Conservation (phyloP, 2,888 invertebrate species). For the Omphaloscelis lunosa region DNA sequence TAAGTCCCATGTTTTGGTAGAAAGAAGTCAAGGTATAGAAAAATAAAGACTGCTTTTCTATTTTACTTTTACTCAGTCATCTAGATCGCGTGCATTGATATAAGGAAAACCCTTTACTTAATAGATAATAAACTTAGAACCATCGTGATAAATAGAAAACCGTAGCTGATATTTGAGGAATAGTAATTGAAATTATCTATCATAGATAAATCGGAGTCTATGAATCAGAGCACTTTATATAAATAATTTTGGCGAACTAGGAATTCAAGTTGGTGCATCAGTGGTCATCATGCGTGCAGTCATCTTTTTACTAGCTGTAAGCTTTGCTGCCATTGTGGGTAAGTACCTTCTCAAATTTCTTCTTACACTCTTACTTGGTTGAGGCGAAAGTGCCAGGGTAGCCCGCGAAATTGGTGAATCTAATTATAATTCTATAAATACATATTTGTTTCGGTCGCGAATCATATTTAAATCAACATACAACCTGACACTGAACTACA, state of each 20-base stretch:
- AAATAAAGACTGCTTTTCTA: background rate
- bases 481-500: background rate
- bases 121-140: constrained; percentile 35
- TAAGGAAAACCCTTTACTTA: constrained; percentile 35
- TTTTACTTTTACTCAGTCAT: background rate
- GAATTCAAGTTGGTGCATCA: constrained; percentile 29
- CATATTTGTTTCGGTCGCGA: background rate
- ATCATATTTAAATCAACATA: background rate
- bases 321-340: constrained; percentile 52
- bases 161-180: background rate
- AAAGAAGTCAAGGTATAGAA: too few species aligned
- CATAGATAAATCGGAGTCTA: constrained; percentile 40
- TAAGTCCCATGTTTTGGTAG: background rate
- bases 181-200: constrained; percentile 35
- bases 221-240: constrained; percentile 57
- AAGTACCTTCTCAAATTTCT: constrained; percentile 3
- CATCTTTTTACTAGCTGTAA: constrained; percentile 40
- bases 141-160: background rate
- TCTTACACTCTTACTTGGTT: background rate
- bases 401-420: background rate
- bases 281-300: constrained; percentile 52
- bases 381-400: background rate
- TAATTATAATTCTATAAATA: background rate
- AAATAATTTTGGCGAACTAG: constrained; percentile 22
- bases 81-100: background rate